Conservation (phyloP, 1,140 invertebrate genomes). For the Solenopsis invicta region DNA sequence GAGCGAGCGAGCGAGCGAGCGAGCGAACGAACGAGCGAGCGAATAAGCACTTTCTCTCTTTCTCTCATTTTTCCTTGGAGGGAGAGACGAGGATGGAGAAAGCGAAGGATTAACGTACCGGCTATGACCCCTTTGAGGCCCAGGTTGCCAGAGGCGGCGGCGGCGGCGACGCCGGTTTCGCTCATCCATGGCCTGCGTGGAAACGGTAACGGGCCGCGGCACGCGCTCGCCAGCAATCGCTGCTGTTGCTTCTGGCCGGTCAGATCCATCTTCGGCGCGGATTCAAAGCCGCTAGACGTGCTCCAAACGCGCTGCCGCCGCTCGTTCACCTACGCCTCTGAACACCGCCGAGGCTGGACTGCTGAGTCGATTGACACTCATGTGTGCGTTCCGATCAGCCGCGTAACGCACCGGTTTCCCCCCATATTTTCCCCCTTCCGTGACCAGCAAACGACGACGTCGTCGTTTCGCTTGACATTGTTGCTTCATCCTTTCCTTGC, state of each 20-base stretch:
- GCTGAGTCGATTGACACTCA: constrained; percentile 65
- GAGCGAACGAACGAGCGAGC: not conserved
- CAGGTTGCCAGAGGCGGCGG: constrained; percentile 88
- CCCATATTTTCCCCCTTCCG: constrained; percentile 65
- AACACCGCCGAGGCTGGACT: constrained; percentile 57
- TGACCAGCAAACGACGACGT: not conserved
- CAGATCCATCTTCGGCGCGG: constrained; percentile 67
- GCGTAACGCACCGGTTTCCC: constrained; percentile 51
- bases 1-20: not conserved
- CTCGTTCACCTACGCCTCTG: constrained; percentile 18
- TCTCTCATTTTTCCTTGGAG: not conserved
- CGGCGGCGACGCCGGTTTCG: constrained; percentile 90
- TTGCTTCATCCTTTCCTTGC: not conserved
- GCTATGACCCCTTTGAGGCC: constrained; percentile 94
- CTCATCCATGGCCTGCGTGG: constrained; percentile 91
- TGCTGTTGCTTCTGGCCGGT: constrained; percentile 42
- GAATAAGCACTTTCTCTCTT: not conserved
- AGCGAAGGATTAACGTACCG: constrained; percentile 85
- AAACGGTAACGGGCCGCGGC: constrained; percentile 84
- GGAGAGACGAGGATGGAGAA: not conserved
- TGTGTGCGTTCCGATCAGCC: constrained; percentile 47
- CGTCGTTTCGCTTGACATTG: too few relatives aligned
- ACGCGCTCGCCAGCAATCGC: constrained; percentile 83
- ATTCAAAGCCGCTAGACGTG: not conserved
- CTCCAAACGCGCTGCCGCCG: not conserved